Evolutionary conservation across 2,797 vertebrate genomes (phyloP).

Genomic region (Microchirus variegatus): DNA sequence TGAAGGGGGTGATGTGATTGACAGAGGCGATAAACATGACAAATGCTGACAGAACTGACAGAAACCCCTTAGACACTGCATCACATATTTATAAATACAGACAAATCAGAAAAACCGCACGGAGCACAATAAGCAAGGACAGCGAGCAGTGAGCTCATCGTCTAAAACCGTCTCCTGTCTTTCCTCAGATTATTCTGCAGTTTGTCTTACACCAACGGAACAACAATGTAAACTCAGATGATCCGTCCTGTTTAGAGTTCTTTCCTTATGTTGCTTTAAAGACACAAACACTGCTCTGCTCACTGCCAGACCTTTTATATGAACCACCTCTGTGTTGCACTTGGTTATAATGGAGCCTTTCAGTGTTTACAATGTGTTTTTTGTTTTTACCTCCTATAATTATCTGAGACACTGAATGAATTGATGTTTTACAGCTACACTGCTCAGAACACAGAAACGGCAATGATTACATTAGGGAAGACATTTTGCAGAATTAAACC

Average conservation of each 20-base stretch:
- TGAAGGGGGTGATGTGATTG: conserved; percentile 75
- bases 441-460: not conserved
- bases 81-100: not conserved
- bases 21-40: conserved; percentile 63
- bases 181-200: not conserved
- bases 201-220: not conserved
- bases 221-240: not conserved
- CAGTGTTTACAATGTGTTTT: not conserved
- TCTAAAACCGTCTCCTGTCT: not conserved
- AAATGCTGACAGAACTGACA: conserved; percentile 46
- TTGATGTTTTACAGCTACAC: not conserved
- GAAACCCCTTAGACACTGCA: conserved; percentile 2
- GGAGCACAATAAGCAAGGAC: not conserved
- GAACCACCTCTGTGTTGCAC: not conserved
- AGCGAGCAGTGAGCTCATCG: not conserved
- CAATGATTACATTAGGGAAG: not conserved
- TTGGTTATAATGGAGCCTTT: not conserved
- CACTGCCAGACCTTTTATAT: not conserved
- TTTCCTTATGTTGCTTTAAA: conserved; percentile 3
- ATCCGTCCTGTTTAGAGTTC: not conserved
- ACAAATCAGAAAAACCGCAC: not conserved
- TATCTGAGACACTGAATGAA: not conserved
- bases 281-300: not conserved
- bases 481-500: not conserved
- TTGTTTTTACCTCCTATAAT: not conserved